A percentile compares a stretch with the other conserved stretches of the same genome.
Conservation (phyloP, 1,140 invertebrate genomes). For the Diorhabda carinulata region DNA sequence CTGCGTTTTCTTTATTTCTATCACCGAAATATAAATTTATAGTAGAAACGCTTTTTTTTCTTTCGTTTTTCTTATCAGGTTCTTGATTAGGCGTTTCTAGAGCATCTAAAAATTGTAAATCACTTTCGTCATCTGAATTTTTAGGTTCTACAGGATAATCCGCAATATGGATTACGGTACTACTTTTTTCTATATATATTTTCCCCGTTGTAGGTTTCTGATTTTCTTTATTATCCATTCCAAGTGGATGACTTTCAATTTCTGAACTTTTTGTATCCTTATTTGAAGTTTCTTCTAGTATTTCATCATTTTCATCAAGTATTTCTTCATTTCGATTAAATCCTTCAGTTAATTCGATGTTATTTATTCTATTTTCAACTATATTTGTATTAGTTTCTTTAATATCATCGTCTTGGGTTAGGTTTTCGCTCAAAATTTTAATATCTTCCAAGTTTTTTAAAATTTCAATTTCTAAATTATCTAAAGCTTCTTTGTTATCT, state of each 20-base stretch:
- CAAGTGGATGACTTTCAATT: no score
- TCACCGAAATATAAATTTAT: constrained; percentile 19
- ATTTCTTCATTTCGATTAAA: no score
- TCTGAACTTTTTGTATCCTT: no score
- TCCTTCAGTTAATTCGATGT: no score
- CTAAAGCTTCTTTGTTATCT: constrained; percentile 17
- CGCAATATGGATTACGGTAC: constrained; percentile 44
- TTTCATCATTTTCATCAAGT: no score
- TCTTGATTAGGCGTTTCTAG: constrained; percentile 41
- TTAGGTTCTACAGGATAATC: constrained; percentile 20
- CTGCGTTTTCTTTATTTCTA: background rate
- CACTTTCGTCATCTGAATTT: constrained; percentile 21
- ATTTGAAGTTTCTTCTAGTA: no score
- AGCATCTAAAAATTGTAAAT: constrained; percentile 44
- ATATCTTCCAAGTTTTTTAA: constrained; percentile 37
- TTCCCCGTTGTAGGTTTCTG: constrained; percentile 11
- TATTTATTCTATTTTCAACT: no score
- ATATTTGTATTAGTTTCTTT: background rate
- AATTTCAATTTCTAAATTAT: constrained; percentile 33
- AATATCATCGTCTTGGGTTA: background rate
- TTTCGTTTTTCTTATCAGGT: background rate
- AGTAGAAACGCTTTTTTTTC: constrained; percentile 25
- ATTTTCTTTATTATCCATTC: no score
- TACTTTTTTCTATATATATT: constrained; percentile 44
- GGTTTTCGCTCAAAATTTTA: constrained; percentile 29